Base-by-base conservation (phyloP, 2,888 invertebrate genomes). In the Unio pictorum region DNA sequence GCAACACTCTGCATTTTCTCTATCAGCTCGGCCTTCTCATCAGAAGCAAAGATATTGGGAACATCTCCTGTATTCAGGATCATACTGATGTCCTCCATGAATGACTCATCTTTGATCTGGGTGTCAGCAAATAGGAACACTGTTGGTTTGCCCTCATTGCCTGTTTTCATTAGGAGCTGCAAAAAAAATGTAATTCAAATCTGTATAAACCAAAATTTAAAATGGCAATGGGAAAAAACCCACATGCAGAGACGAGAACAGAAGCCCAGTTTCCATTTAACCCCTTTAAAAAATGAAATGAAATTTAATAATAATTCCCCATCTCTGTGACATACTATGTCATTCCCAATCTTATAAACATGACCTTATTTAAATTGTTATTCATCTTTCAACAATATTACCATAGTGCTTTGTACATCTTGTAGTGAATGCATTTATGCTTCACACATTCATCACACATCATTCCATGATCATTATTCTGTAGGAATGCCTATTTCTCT, bases 11-110 rank as follows among this genome's bases (percentile, higher is more conserved):
- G 90, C 89, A 90, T 90, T 74, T 90, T 90, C 76, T 90, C 90
- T 66, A 89, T 88, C 58, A 90, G 86, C 67, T 90, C 90, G n/a
- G 90, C 90, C 72, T 89, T 90, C 77, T 90, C 90, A 77, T 90
- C 90, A 18, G 89, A 78, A 6, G 89, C 87, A 77, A 89, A 90
- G 60, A 90, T 79, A 74, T 90, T 90, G n/a, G 90, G 90, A 23
- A 90, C 90, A 75, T 90, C 90, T 5, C 90, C 90, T 8, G 90
- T 89, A 81, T 90, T 90, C 20, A 90, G 84, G 68, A 90, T 89
- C 90, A 90, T 90, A 76, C 89, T 89, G 66, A 90, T 89, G 78
- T 90, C 90, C 78, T 90, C 90, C 88, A 90, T 90, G 75, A 90
- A 90, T 4, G 87, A 86, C 73, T 90, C 90, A 74, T 88, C 87